A percentile compares a stretch with the other conserved stretches of the same genome.
Evolutionary conservation across 2,888 invertebrate species (phyloP).

Genomic region (Platycheirus rosarum): DNA sequence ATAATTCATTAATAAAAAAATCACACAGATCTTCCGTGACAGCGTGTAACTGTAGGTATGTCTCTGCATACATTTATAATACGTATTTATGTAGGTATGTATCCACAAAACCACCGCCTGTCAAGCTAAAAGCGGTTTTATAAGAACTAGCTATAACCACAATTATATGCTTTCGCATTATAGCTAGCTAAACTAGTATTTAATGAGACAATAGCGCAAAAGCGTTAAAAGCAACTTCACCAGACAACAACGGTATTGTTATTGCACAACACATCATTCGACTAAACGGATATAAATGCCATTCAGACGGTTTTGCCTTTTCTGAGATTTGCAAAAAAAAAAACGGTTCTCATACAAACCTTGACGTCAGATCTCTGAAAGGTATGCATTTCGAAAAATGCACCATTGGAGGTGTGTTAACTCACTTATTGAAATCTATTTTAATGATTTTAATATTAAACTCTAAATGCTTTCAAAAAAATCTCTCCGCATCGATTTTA

Average conservation of each 20-base stretch:
- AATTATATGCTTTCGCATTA: slow-evolving; percentile 1
- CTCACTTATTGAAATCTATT: too few relatives aligned
- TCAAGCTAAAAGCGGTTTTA: slow-evolving; percentile 18
- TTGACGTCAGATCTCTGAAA: slow-evolving; percentile 10
- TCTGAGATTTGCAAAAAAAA: too few relatives aligned
- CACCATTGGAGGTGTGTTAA: too few relatives aligned
- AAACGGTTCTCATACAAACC: not conserved
- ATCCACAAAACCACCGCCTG: not conserved
- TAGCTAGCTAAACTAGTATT: slow-evolving; percentile 30
- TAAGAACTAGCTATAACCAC: not conserved
- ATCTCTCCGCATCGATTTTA: too few relatives aligned
- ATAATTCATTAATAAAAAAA: too few relatives aligned
- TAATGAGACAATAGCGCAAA: slow-evolving; percentile 32
- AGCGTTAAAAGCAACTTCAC: not conserved
- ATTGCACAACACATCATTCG: slow-evolving; percentile 37
- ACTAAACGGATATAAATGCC: slow-evolving; percentile 19
- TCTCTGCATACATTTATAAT: not conserved
- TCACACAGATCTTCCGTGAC: slow-evolving; percentile 3
- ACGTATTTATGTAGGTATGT: not conserved
- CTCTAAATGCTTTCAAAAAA: too few relatives aligned
- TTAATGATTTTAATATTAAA: too few relatives aligned
- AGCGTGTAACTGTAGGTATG: not conserved
- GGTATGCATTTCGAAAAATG: too few relatives aligned
- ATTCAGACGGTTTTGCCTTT: slow-evolving; percentile 1
- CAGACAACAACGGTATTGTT: slow-evolving; percentile 5